Evolutionary conservation across 2,888 invertebrate species (phyloP), one percentile per base, ranked within the genome.

Genomic region (Nineta flava): DNA sequence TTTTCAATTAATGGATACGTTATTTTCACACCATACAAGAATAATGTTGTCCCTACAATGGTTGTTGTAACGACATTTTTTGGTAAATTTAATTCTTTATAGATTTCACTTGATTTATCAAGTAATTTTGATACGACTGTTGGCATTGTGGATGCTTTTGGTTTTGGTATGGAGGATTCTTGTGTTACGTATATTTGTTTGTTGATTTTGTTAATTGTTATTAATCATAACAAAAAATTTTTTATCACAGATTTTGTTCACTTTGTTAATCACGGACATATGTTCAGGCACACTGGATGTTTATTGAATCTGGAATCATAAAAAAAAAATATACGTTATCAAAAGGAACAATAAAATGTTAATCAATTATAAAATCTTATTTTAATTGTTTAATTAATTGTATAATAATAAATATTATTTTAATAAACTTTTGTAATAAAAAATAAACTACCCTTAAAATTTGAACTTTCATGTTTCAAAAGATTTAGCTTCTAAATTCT

Each of bases 41-140:
- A 65, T 16, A 80, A 63, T 6, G 74, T 76, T 6, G 71, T 70
- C 4, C 75, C 76, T 34, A 80, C 71, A 42, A 83, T 62, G 2
- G 74, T 76, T 49, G 75, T 74, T n/a, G 79, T 76, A 45, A 81
- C 60, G 49, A 70, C 69, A 45, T 73, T 73, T 55, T 73, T 73
- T 13, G 73, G 73, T 13, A 77, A 66, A 47, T 76, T 68, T 43
- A 69, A 58, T 45, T 64, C 58, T 44, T 67, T 73, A 55, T 71
- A 72, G 56, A 73, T 75, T 49, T 68, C 65, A 42, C 78, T 72
- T 50, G 76, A 69, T 54, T 71, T 70, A 58, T 76, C 72, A 52
- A 81, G 61, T 56, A 78, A 72, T 65, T 83, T 83, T 2, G 83
- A 83, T 55, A 82, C 69, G 56, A 76, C 75, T 51, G 75, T 67